Conservation (phyloP, 2,797 vertebrate genomes). For the Brachymystax lenok region DNA sequence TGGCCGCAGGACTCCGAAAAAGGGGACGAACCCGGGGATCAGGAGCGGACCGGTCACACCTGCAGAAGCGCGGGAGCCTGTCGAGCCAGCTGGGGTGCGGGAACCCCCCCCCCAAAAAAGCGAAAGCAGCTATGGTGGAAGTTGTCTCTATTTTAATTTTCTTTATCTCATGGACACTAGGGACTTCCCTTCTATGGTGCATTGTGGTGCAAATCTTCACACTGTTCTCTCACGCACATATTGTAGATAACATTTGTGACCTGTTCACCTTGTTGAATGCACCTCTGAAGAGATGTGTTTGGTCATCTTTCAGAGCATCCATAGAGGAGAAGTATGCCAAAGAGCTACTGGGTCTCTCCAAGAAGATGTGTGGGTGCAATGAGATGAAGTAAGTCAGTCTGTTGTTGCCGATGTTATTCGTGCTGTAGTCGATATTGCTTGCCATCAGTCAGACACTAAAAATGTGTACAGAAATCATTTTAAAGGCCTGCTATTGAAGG, state of each 20-base stretch:
- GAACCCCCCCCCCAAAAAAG: too few relatives aligned
- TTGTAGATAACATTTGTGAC: not conserved
- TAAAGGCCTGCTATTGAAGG: not conserved
- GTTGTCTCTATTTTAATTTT: not conserved
- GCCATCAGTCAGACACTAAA: not conserved
- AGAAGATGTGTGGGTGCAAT: slow-evolving; percentile 91
- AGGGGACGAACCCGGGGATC: too few relatives aligned
- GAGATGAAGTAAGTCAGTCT: slow-evolving; percentile 89
- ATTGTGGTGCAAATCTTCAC: not conserved
- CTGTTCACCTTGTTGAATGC: not conserved
- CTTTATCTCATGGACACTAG: not conserved
- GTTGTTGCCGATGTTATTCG: not conserved
- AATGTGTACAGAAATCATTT: not conserved
- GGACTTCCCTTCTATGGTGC: not conserved
- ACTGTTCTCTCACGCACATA: not conserved
- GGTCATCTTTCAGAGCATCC: slow-evolving; percentile 76
- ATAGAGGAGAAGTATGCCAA: slow-evolving; percentile 95
- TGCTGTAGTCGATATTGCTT: not conserved
- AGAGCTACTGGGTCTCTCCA: slow-evolving; percentile 87
- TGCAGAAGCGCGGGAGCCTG: too few relatives aligned
- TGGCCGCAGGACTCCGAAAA: too few relatives aligned
- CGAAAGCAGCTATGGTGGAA: too few relatives aligned
- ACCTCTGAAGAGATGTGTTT: not conserved
- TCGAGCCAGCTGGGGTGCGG: too few relatives aligned
- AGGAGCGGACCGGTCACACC: too few relatives aligned